These are phyloP conservation scores for Heliocidaris erythrogramma DNA, from an alignment of 35 echinoderm and acorn worm species.

Conservation along the genomic window DNA sequence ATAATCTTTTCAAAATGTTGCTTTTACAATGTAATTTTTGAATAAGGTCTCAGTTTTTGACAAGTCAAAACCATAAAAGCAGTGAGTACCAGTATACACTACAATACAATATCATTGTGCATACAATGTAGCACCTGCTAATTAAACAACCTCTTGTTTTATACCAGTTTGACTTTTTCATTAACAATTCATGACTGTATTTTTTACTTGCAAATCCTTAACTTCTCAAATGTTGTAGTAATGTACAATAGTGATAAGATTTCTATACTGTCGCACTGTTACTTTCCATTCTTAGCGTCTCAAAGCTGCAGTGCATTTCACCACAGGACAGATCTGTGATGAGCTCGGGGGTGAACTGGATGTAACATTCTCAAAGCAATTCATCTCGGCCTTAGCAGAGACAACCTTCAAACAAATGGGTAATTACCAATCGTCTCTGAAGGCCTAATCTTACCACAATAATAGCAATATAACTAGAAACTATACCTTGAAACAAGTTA, in stretches of 20 bases:
- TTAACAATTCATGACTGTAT: no score
- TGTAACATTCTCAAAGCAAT: slow-evolving; percentile 87
- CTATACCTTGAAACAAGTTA: no score
- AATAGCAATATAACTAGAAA: no score
- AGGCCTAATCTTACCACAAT: neutral
- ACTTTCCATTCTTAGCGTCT: slow-evolving; percentile 57
- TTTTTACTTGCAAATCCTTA: neutral
- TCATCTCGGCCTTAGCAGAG: slow-evolving; percentile 86
- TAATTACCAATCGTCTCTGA: slow-evolving; percentile 23
- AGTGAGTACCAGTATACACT: no score
- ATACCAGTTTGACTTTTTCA: no score
- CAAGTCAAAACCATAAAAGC: no score
- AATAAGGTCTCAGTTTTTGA: no score
- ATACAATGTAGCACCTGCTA: no score
- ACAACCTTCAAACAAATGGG: slow-evolving; percentile 89
- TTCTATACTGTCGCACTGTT: neutral
- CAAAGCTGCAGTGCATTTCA: slow-evolving; percentile 94
- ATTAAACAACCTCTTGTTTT: no score
- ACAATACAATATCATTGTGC: no score
- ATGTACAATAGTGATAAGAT: neutral
- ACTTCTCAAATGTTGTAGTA: neutral
- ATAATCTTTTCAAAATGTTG: no score
- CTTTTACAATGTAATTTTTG: no score
- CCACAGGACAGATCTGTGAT: slow-evolving; percentile 90
- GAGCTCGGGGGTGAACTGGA: slow-evolving; percentile 70